Percentiles rank a stretch among this genome's conserved stretches.
Evolutionary conservation across 2,113 vertebrate genomes (phyloP).

Genomic region (Lates calcarifer): DNA sequence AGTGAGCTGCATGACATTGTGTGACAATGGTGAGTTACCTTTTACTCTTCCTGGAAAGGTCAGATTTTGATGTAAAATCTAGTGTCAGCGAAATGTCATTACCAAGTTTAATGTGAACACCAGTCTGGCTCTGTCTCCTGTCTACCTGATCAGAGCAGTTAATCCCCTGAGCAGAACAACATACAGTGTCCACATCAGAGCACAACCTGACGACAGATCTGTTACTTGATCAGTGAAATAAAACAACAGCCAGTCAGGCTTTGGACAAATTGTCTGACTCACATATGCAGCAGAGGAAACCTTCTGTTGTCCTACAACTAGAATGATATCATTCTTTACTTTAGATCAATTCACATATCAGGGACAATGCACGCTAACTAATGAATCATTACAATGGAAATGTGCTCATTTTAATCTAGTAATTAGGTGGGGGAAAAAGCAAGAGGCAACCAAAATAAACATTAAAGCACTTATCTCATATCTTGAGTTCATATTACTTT

Average conservation of each 20-base stretch:
- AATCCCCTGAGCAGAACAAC: slow-evolving; percentile 48
- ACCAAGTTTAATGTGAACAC: neutral
- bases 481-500: no score
- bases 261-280: neutral
- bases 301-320: neutral
- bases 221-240: slow-evolving; percentile 39
- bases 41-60: neutral
- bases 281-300: neutral
- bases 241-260: slow-evolving; percentile 30
- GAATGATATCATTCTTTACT: no score
- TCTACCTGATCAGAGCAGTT: slow-evolving; percentile 44
- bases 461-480: no score
- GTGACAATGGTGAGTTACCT: neutral
- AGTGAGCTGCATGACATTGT: neutral
- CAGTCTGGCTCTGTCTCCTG: neutral
- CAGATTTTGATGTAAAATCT: slow-evolving; percentile 5
- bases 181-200: slow-evolving; percentile 7
- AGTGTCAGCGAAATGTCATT: slow-evolving; percentile 4
- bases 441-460: no score
- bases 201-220: slow-evolving; percentile 14
- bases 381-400: no score
- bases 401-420: no score
- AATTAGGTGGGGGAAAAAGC: no score
- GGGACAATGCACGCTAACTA: neutral
- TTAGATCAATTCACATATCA: neutral